phyloP scores from a whole-genome alignment of 1,140 invertebrate genomes.

The Trissolcus basalis region DNA sequence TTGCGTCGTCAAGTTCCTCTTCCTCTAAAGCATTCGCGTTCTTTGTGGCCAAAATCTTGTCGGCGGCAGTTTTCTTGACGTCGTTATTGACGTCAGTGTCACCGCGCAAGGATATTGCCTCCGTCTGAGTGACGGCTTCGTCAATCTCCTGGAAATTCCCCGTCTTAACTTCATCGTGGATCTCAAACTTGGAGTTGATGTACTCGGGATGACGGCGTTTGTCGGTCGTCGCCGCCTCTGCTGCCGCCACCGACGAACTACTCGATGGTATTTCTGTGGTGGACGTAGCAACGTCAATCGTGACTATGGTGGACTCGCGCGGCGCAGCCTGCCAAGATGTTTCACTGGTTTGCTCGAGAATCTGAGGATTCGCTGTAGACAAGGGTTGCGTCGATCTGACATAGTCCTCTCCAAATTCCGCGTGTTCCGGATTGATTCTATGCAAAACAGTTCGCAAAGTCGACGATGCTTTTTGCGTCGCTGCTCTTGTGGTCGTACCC shows the following conservation, averaged over 20 bases:
- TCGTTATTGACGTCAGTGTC: constrained; percentile 69
- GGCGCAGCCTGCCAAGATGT: not conserved
- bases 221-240: not conserved
- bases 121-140: constrained; percentile 22
- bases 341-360: constrained; percentile 11
- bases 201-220: constrained; percentile 18
- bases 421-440: constrained; percentile 32
- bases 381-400: constrained; percentile 31
- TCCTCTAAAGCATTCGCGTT: constrained; percentile 43
- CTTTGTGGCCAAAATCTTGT: constrained; percentile 22
- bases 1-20: constrained; percentile 19
- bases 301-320: constrained; percentile 26
- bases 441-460: constrained; percentile 41
- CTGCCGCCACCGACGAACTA: not conserved
- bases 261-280: constrained; percentile 6
- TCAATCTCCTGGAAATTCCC: constrained; percentile 45
- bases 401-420: constrained; percentile 21
- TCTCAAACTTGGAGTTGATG: constrained; percentile 22
- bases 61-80: constrained; percentile 15
- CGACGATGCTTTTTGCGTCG: constrained; percentile 22
- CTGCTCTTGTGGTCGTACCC: constrained; percentile 26
- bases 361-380: constrained; percentile 10
- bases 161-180: constrained; percentile 26
- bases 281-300: constrained; percentile 20
- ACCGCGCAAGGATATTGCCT: constrained; percentile 63